phyloP scores from a whole-genome alignment of 2,888 invertebrate species.

The Dolichopus griseipennis region DNA sequence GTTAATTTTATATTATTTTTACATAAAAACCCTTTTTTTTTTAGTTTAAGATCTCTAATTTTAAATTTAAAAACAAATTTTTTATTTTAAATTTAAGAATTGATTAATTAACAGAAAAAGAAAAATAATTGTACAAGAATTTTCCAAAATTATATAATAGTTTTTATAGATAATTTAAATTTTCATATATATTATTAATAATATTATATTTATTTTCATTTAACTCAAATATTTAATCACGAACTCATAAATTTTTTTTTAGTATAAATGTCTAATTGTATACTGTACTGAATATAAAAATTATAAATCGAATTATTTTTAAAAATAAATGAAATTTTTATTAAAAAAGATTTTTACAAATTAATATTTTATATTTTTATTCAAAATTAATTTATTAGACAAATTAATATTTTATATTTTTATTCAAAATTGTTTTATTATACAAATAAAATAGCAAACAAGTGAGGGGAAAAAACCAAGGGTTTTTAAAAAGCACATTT shows the following conservation, averaged over 20 bases:
- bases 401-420: no score
- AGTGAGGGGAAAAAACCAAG: no score
- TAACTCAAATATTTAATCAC: not conserved
- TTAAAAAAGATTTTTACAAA: no score
- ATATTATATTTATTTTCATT: not conserved
- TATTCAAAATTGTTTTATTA: no score
- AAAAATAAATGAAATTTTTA: not conserved
- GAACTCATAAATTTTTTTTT: not conserved
- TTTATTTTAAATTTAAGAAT: not conserved
- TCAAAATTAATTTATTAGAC: no score
- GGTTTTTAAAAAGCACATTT: no score
- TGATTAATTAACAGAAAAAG: not conserved
- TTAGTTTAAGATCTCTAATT: not conserved
- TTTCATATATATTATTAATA: not conserved
- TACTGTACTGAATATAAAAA: not conserved
- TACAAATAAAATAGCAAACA: no score
- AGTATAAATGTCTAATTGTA: not conserved
- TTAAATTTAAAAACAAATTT: not conserved
- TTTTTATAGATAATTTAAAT: not conserved
- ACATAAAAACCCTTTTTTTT: not conserved
- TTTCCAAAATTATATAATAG: not conserved
- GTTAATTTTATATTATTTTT: not conserved
- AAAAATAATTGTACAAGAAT: not conserved
- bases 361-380: no score
- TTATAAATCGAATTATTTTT: not conserved